These are phyloP conservation scores for Leptinotarsa rubiginosa DNA, from an alignment of 2,888 invertebrate genomes.

Conservation along the genomic window DNA sequence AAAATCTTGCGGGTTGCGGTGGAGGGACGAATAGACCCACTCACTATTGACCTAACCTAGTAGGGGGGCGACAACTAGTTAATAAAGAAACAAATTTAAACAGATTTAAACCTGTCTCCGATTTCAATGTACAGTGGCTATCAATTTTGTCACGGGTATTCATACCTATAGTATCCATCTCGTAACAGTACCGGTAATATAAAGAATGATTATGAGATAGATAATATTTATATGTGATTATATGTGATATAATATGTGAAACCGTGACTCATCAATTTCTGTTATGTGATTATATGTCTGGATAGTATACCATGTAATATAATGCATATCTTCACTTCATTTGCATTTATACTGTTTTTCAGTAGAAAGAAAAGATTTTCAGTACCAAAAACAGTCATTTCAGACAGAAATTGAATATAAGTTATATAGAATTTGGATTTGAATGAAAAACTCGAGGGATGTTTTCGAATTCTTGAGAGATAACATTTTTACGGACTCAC, in stretches of 20 bases:
- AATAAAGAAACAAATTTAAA: too few relatives aligned
- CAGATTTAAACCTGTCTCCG: background rate
- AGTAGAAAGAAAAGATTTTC: background rate
- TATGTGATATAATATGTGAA: background rate
- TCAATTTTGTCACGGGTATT: background rate
- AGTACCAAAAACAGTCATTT: too few relatives aligned
- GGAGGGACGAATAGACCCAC: too few relatives aligned
- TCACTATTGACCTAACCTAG: too few relatives aligned
- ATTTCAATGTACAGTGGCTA: background rate
- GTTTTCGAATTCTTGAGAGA: too few relatives aligned
- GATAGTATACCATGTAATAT: background rate
- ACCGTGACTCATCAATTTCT: conserved; percentile 16
- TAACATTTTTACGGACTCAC: too few relatives aligned
- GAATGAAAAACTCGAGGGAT: too few relatives aligned
- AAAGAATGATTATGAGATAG: background rate
- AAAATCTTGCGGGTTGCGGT: too few relatives aligned
- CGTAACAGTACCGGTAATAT: background rate
- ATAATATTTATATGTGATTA: background rate
- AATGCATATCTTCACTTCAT: background rate
- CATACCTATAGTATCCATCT: background rate
- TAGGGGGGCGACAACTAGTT: too few relatives aligned
- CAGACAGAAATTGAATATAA: too few relatives aligned
- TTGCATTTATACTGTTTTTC: background rate
- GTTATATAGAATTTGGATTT: too few relatives aligned
- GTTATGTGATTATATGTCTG: background rate